Evolutionary conservation across 53 echinoderm and acorn worm genomes (phyloP).

Genomic region (Antedon mediterranea): DNA sequence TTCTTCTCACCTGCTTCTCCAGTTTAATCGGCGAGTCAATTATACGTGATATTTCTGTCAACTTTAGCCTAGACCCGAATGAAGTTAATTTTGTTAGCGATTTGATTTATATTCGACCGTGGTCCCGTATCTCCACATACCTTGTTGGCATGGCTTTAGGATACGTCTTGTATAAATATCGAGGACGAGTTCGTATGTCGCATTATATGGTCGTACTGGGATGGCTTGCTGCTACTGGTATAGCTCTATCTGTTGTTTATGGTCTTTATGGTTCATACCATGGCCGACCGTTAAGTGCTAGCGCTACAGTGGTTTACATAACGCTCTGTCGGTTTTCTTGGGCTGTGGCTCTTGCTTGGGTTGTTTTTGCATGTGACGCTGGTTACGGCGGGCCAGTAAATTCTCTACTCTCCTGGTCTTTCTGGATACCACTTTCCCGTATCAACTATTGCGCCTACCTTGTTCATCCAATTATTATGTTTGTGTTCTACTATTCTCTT

Average conservation of each 20-base stretch:
- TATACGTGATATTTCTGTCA: not conserved
- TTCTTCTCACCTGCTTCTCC: not conserved
- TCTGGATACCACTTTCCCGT: conserved; percentile 43
- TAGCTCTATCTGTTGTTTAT: conserved; percentile 10
- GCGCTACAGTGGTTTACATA: conserved; percentile 15
- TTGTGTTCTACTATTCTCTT: conserved; percentile 7
- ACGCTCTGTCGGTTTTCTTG: conserved; percentile 15
- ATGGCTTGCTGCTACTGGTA: conserved; percentile 12
- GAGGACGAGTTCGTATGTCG: conserved; percentile 2
- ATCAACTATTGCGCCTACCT: conserved; percentile 35
- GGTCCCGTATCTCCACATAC: conserved; percentile 33
- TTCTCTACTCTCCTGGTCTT: conserved; percentile 25
- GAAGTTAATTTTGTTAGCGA: not conserved
- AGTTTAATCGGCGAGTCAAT: not conserved
- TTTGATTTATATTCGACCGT: conserved; percentile 27
- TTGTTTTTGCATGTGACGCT: conserved; percentile 22
- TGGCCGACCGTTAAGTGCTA: not conserved
- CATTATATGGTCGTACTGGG: not conserved
- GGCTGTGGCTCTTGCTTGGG: conserved; percentile 29
- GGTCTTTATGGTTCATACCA: not conserved
- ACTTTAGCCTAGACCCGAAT: not conserved
- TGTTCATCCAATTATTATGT: conserved; percentile 22
- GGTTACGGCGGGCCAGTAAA: conserved; percentile 44
- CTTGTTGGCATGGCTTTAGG: conserved; percentile 35
- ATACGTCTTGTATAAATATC: conserved; percentile 26